Evolutionary conservation across 2,797 vertebrate genomes (phyloP).

Genomic region (Oceanodroma leucorhoa): DNA sequence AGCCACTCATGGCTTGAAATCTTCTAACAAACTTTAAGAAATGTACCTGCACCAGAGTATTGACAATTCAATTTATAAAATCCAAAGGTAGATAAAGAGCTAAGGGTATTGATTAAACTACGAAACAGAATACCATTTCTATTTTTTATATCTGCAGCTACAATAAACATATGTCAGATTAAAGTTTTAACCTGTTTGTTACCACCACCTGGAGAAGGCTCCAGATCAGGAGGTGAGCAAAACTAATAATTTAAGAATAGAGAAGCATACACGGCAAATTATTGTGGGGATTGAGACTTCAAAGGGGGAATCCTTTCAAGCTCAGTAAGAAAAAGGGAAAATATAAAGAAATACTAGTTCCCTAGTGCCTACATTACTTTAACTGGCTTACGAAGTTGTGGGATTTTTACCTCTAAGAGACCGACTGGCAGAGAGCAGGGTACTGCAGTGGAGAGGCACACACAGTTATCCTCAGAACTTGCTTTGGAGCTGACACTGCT

Average conservation of each 20-base stretch:
- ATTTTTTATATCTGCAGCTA: not conserved
- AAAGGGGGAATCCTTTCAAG: not conserved
- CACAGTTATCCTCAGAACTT: not conserved
- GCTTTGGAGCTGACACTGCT: not conserved
- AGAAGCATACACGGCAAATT: not conserved
- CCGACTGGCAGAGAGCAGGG: not conserved
- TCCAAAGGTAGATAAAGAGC: not conserved
- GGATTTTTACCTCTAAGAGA: not conserved
- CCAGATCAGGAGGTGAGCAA: not conserved
- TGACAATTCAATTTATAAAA: not conserved
- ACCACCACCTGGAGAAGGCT: not conserved
- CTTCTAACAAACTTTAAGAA: not conserved
- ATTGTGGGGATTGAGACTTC: not conserved
- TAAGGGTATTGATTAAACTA: not conserved
- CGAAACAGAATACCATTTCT: not conserved
- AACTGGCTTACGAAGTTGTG: not conserved
- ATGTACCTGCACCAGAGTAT: not conserved
- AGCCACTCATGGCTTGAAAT: not conserved
- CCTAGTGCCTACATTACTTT: not conserved
- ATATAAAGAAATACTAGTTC: not conserved
- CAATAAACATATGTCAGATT: not conserved
- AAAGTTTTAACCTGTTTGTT: not conserved
- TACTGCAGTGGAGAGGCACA: rapidly evolving
- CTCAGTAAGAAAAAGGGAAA: not conserved
- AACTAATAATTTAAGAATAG: not conserved